A percentile compares a stretch with the other conserved stretches of the same genome.
Conservation (phyloP, 2,113 vertebrate species). For the Acrocephalus arundinaceus region DNA sequence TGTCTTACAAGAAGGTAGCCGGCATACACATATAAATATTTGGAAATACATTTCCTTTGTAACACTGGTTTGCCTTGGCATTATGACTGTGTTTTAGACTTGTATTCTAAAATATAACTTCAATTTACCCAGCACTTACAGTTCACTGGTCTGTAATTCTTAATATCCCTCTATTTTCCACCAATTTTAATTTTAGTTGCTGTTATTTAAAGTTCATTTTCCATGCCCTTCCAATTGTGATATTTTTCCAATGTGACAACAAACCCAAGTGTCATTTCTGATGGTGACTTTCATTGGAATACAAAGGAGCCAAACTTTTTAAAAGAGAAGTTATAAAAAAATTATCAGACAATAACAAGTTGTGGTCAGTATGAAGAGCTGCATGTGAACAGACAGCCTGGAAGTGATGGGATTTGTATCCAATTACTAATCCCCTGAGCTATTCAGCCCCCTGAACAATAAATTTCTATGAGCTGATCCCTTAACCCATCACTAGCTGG, state of each 20-base stretch:
- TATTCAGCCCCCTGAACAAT: neutral
- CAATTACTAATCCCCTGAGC: neutral
- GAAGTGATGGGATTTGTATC: neutral
- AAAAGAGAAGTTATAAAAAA: neutral
- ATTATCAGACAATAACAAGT: neutral
- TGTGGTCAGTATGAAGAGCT: neutral
- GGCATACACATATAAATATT: neutral
- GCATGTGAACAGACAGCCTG: neutral
- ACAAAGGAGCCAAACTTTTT: neutral
- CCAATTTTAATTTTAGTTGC: neutral
- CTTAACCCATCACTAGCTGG: neutral
- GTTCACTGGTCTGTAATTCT: constrained; percentile 51
- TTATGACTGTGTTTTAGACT: neutral
- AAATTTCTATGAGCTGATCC: neutral
- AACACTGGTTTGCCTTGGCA: neutral
- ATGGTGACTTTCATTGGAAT: neutral
- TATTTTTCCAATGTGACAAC: neutral
- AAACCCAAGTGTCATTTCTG: neutral
- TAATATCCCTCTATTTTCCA: constrained; percentile 27
- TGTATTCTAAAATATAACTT: constrained; percentile 30
- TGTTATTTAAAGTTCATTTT: constrained; percentile 37
- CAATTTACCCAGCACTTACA: constrained; percentile 19
- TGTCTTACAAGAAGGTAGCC: neutral
- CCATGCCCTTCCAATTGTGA: neutral
- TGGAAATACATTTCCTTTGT: neutral